phyloP scores from a whole-genome alignment of 92 coral and sea anemone species.

The Porites evermanni region DNA sequence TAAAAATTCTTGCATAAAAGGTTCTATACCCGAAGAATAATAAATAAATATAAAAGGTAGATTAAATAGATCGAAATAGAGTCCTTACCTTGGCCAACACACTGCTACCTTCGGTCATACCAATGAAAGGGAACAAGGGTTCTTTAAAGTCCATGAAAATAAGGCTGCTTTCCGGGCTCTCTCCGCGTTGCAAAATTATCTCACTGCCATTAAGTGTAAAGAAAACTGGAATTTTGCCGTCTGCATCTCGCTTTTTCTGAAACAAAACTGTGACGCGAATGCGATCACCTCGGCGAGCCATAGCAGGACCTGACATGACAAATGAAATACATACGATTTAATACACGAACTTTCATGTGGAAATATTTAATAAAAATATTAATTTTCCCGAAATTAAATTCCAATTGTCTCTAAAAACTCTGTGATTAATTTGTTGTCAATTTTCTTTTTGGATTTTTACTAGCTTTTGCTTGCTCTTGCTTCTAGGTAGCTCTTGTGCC shows the following conservation, averaged over 20 bases:
- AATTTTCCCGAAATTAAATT: too few relatives aligned
- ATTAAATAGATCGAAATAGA: not conserved
- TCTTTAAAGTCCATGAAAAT: not conserved
- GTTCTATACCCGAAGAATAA: not conserved
- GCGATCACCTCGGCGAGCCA: slow-evolving; percentile 22
- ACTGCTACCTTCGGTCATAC: not conserved
- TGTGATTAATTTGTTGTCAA: too few relatives aligned
- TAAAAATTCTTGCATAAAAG: too few relatives aligned
- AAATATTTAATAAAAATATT: too few relatives aligned
- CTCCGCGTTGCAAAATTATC: not conserved
- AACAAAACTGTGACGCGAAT: slow-evolving; percentile 12
- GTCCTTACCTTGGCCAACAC: slow-evolving; percentile 21
- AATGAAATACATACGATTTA: too few relatives aligned
- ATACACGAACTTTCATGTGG: too few relatives aligned
- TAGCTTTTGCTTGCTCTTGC: too few relatives aligned
- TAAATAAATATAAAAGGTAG: not conserved
- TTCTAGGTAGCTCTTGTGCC: too few relatives aligned
- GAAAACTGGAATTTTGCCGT: not conserved
- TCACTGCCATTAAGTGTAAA: slow-evolving; percentile 3
- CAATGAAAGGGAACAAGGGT: not conserved
- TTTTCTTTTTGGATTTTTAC: too few relatives aligned
- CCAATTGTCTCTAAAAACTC: too few relatives aligned
- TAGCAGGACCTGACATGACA: not conserved
- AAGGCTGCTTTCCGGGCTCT: not conserved
- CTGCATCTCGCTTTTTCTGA: not conserved